Evolutionary conservation across 2,888 invertebrate species (phyloP), one percentile per base, ranked within the genome.

Genomic region (Ypsolopha scabrella): DNA sequence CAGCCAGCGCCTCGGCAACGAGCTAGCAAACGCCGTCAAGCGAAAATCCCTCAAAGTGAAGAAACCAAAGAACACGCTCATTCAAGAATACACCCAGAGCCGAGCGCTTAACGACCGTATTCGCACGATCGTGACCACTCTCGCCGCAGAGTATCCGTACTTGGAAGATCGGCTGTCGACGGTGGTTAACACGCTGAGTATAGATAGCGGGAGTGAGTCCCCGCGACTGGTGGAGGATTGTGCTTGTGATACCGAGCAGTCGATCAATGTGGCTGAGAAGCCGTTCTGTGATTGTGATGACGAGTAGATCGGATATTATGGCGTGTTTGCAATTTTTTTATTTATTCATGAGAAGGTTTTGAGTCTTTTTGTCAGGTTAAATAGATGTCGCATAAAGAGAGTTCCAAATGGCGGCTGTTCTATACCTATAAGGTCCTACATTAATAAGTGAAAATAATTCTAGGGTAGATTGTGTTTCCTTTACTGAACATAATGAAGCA

Each of bases 1-100:
- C 48, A 89, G 90, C 59, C 94, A 95, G 68, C 89, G 91, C 36
- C 90, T 92, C 55, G 89, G 91, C 36, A 89, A 83, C 57, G 88
- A 92, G 59, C 88, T 92, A 51, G 63, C 78, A 0, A 83, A 83
- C 2, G 77, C 90, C 0, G 67, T 86, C 1, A 87, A 87, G 53
- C 73, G 80, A 0, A 79, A 79, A 51, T 73, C 75, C 0, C 57
- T 85, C 1, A 71, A 68, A 41, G 64, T 75, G 1, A 71, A 62
- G 54, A 85, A 80, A 47, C 79, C 87, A 0, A 88, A 90, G 53
- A 59, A 77, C 0, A 60, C 80, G 1, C 70, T 92, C 7, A 73
- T 88, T 3, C 68, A 76, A 0, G 91, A 92, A 61, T 87, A 89
- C 59, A 71, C 81, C 11, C 89, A 89, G 51, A 91, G 91, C 52